phyloP scores from a whole-genome alignment of 2,113 vertebrate genomes.

The Eubucco bourcierii region DNA sequence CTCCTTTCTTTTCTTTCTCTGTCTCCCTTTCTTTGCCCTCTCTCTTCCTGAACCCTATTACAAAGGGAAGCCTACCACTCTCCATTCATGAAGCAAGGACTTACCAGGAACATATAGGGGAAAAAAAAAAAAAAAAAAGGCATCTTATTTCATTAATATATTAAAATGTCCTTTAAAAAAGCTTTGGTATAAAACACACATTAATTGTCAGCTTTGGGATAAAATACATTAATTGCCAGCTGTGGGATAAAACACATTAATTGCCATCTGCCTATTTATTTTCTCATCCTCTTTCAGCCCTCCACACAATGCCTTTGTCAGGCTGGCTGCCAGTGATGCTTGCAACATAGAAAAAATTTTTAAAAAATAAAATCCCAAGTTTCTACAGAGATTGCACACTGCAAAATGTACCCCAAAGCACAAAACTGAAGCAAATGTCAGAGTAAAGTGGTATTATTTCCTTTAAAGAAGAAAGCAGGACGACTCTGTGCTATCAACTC shows the following conservation, averaged over 20 bases:
- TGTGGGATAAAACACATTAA: not conserved
- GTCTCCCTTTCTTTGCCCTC: not conserved
- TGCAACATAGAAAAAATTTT: not conserved
- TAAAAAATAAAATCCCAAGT: not conserved
- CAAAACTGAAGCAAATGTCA: not conserved
- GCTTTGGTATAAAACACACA: not conserved
- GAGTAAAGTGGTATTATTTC: not conserved
- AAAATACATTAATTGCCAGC: not conserved
- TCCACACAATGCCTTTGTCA: not conserved
- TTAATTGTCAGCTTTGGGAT: constrained; percentile 5
- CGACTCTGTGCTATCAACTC: not conserved
- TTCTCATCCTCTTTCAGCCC: constrained; percentile 12
- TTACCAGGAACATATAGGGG: not conserved
- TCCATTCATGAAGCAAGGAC: not conserved
- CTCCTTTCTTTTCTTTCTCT: not conserved
- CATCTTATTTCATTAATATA: constrained; percentile 14
- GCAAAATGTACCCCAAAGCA: not conserved
- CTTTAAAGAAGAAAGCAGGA: not conserved
- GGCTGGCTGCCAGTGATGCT: not conserved
- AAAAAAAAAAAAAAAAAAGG: not conserved
- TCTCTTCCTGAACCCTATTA: not conserved
- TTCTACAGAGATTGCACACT: not conserved
- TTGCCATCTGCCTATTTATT: constrained; percentile 25
- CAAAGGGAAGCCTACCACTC: not conserved
- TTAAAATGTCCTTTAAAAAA: not conserved